These are phyloP conservation scores for Atherinosoma microstoma DNA, from an alignment of 2,797 vertebrate species.

Conservation along the genomic window DNA sequence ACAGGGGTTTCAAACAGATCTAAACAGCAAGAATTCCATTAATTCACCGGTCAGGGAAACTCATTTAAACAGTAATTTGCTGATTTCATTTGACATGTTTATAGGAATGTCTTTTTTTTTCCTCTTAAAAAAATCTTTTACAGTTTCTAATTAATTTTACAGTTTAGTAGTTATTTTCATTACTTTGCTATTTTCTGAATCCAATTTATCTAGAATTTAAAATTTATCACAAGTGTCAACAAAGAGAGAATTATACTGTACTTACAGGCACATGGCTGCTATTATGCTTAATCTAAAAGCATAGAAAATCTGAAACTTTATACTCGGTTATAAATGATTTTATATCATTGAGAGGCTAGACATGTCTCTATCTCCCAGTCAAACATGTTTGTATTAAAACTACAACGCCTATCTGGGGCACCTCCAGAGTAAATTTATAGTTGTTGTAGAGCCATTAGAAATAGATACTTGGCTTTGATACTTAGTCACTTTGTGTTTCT, in stretches of 20 bases:
- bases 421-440: too few relatives aligned
- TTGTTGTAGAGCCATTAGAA: too few relatives aligned
- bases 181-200: background rate
- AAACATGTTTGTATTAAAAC: too few relatives aligned
- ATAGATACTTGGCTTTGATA: too few relatives aligned
- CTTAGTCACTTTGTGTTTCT: too few relatives aligned
- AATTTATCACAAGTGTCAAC: too few relatives aligned
- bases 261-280: background rate
- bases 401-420: too few relatives aligned
- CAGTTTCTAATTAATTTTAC: background rate
- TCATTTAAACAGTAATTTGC: slow-evolving; percentile 38
- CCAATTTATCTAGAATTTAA: background rate
- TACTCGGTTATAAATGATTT: background rate
- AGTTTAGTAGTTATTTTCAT: background rate
- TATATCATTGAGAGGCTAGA: background rate
- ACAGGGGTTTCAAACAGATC: slow-evolving; percentile 37
- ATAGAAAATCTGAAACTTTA: background rate
- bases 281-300: background rate
- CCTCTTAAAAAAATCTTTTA: too few relatives aligned
- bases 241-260: background rate
- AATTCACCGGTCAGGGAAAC: slow-evolving; percentile 27
- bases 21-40: slow-evolving; percentile 49
- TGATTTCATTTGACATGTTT: slow-evolving; percentile 41
- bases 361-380: too few relatives aligned
- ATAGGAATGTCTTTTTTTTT: slow-evolving; percentile 22